Evolutionary conservation across 1,140 invertebrate species (phyloP), one percentile per base, ranked within the genome.

Genomic region (Atta colombica): DNA sequence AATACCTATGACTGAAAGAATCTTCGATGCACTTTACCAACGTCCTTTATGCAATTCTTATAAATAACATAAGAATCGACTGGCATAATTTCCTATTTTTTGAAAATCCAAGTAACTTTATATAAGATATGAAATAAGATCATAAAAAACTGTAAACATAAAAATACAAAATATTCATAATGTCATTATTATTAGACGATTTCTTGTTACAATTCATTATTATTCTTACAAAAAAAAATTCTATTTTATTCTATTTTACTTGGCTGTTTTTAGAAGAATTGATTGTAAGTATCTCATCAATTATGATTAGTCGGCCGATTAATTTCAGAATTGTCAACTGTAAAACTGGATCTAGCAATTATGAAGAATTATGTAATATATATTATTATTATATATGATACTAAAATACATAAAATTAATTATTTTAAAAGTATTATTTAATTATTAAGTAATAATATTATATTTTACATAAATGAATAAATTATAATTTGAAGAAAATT

Each of bases 1-100:
- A 81, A 72, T 58, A 58, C 78, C 78, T 60, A 31, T 63, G 45
- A 45, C 5, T 18, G 78, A 72, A 58, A 58, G 78, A 81, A 31
- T 65, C 53, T 55, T 28, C n/a, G 60, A n/a, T 58, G 66, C 66
- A 71, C 31, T n/a, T 35, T 18, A 35, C 31, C 10, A 71, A 58
- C 51, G 53, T 35, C 16, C 21, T 55, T 39, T 14, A 45, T 71
- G 78, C 66, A 71, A 81, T 31, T 71, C 16, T 58, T 55, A n/a
- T 35, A 81, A 71, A 81, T 72, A 31, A 72, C 39, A 58, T 21
- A 16, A 12, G 14, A 53, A 21, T 18, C 45, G 1, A n/a, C 2
- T 72, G 53, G 68, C 25, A 72, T 45, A 28, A 71, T 55, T 69
- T 58, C 21, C n/a, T 16, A 7, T 60, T 78, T 60, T 78, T 21